Evolutionary conservation across 2,888 invertebrate species (phyloP).

Genomic region (Lomographa bimaculata): DNA sequence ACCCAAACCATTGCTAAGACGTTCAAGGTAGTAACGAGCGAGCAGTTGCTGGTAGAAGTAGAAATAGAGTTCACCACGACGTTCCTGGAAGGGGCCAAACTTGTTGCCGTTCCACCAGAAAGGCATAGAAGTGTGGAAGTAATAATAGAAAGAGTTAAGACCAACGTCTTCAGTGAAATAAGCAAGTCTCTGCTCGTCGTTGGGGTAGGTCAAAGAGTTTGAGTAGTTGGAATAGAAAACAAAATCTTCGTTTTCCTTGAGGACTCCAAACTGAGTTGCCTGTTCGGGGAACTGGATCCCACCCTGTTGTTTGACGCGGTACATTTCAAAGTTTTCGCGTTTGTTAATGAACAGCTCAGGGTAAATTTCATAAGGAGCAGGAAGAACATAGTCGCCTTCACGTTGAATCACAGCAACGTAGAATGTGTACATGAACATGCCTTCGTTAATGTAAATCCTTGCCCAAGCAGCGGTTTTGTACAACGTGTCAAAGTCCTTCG

Average conservation of each 20-base stretch:
- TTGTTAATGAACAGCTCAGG: slow-evolving; percentile 86
- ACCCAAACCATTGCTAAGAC: slow-evolving; percentile 85
- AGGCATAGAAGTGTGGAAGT: slow-evolving; percentile 84
- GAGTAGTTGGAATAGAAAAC: slow-evolving; percentile 85
- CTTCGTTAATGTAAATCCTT: slow-evolving; percentile 84
- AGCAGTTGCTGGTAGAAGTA: slow-evolving; percentile 86
- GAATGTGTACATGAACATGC: slow-evolving; percentile 85
- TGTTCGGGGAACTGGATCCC: slow-evolving; percentile 53
- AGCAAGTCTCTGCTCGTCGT: slow-evolving; percentile 83
- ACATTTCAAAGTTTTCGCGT: slow-evolving; percentile 76
- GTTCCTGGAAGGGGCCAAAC: slow-evolving; percentile 71
- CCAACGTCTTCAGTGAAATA: slow-evolving; percentile 89
- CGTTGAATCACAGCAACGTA: slow-evolving; percentile 84
- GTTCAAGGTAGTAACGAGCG: slow-evolving; percentile 88
- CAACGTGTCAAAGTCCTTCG: slow-evolving; percentile 85
- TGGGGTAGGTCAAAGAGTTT: slow-evolving; percentile 74
- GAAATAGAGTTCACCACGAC: slow-evolving; percentile 86
- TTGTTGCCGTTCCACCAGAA: slow-evolving; percentile 85
- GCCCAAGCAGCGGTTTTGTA: slow-evolving; percentile 83
- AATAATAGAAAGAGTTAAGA: slow-evolving; percentile 86
- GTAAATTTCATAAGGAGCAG: slow-evolving; percentile 86
- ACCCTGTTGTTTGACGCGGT: slow-evolving; percentile 66
- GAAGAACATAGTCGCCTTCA: slow-evolving; percentile 83
- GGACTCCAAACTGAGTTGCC: slow-evolving; percentile 63
- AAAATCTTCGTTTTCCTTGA: slow-evolving; percentile 63